A percentile compares a stretch with the other conserved stretches of the same genome.
Evolutionary conservation across 2,797 vertebrate genomes (phyloP).

Genomic region (Platalea minor): DNA sequence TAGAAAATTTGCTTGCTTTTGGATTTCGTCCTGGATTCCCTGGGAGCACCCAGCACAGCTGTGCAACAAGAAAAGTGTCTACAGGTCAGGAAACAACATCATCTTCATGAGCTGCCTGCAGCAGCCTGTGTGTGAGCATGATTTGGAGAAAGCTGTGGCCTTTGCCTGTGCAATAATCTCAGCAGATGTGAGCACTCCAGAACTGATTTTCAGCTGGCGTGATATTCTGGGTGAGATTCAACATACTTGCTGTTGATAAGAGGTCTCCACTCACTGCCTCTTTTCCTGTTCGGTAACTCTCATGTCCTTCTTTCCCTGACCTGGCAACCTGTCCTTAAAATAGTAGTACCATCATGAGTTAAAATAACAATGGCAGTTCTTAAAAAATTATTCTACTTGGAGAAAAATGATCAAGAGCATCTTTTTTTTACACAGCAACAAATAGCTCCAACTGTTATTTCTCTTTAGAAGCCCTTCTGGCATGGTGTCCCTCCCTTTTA

Average conservation of each 20-base stretch:
- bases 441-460: background rate
- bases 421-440: background rate
- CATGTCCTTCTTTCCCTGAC: background rate
- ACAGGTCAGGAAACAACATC: background rate
- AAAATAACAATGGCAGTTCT: background rate
- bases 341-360: fast-evolving
- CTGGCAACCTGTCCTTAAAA: background rate
- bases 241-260: background rate
- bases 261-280: background rate
- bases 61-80: background rate
- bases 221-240: background rate
- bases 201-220: background rate
- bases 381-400: background rate
- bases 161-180: background rate
- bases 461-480: background rate
- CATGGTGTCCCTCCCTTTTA: background rate
- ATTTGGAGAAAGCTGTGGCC: background rate
- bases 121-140: fast-evolving
- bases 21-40: background rate
- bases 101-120: background rate
- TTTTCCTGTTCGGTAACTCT: background rate
- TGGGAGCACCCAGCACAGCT: background rate
- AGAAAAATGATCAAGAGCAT: background rate
- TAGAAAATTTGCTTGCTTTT: background rate
- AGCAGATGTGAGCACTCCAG: background rate